Percentiles rank a stretch among this genome's conserved stretches.
These are phyloP conservation scores for Enhydra lutris DNA, from an alignment of 2,113 vertebrate species.

Conservation along the genomic window DNA sequence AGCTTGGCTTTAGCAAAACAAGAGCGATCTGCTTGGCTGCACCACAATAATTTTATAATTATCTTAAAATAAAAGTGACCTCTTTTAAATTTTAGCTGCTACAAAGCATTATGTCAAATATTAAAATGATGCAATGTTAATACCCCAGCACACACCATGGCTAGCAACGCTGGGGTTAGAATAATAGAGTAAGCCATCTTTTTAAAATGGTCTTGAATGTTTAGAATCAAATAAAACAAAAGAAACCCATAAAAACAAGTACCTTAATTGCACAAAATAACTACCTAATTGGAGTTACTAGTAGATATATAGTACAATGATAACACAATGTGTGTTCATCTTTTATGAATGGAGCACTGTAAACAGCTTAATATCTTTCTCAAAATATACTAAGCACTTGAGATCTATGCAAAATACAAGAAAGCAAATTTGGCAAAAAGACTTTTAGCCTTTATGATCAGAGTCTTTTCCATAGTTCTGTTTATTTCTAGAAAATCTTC, in stretches of 20 bases:
- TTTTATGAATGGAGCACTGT: neutral
- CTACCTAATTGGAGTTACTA: neutral
- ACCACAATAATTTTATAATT: constrained; percentile 66
- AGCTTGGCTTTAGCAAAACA: constrained; percentile 43
- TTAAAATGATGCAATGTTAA: constrained; percentile 12
- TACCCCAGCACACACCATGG: neutral
- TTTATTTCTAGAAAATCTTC: constrained; percentile 64
- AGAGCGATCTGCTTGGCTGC: constrained; percentile 44
- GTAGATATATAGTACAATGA: neutral
- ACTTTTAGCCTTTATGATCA: constrained; percentile 53
- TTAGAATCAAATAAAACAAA: neutral
- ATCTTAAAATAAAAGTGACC: constrained; percentile 70
- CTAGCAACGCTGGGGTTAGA: neutral
- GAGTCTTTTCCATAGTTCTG: constrained; percentile 31
- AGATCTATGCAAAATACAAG: neutral
- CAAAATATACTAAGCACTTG: neutral
- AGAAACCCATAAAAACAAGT: neutral
- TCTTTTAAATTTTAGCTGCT: constrained; percentile 61
- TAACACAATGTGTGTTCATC: neutral
- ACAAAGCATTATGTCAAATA: constrained; percentile 58
- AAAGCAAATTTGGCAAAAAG: constrained; percentile 8
- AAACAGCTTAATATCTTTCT: constrained; percentile 44
- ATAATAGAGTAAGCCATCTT: neutral
- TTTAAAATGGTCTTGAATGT: neutral
- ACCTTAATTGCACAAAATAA: neutral